Evolutionary conservation across 2,113 vertebrate species (phyloP).

Genomic region (Hipposideros armiger): DNA sequence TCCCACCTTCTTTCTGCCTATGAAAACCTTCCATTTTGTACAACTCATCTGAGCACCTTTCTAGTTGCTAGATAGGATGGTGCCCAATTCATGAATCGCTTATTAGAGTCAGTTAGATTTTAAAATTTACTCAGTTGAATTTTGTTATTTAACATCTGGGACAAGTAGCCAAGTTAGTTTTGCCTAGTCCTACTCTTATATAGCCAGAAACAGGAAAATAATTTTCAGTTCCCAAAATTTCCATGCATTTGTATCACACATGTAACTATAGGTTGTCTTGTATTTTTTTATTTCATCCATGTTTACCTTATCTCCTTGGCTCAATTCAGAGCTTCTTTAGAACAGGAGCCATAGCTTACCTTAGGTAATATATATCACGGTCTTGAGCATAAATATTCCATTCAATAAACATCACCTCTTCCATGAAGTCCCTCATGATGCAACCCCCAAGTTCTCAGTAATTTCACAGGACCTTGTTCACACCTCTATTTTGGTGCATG

Average conservation of each 20-base stretch:
- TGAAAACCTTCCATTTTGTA: not conserved
- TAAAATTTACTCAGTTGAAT: not conserved
- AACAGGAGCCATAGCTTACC: not conserved
- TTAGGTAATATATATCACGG: not conserved
- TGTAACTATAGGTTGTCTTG: not conserved
- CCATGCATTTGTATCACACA: not conserved
- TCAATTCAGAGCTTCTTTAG: not conserved
- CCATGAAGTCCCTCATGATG: not conserved
- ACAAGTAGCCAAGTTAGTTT: not conserved
- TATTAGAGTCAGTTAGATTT: not conserved
- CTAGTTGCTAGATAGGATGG: no score
- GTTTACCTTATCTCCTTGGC: not conserved
- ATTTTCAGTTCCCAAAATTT: not conserved
- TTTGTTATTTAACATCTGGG: not conserved
- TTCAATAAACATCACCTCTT: not conserved
- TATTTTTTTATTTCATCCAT: not conserved
- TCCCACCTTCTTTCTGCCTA: not conserved
- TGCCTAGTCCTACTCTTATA: not conserved
- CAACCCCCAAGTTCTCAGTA: not conserved
- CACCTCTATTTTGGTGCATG: not conserved
- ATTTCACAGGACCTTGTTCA: not conserved
- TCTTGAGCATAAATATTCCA: not conserved
- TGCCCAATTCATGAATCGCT: not conserved
- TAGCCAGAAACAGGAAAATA: constrained; percentile 1
- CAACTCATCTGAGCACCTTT: not conserved